These are phyloP conservation scores for Meandrusa payeni DNA, from an alignment of 2,888 invertebrate species.

Conservation along the genomic window DNA sequence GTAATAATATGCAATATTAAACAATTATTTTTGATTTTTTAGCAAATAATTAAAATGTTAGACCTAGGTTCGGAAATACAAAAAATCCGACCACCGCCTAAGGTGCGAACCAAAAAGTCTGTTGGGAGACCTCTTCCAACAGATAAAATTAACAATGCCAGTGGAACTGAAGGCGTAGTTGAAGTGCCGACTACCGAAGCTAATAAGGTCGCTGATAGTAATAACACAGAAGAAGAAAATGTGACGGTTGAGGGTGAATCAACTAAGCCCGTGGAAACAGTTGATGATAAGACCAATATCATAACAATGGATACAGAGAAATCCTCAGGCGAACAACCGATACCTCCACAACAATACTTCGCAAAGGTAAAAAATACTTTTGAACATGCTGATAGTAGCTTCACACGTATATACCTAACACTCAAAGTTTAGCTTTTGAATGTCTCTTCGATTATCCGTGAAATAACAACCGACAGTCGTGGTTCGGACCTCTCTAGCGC, in stretches of 20 bases:
- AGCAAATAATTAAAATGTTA: slow-evolving; percentile 15
- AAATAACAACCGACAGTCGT: too few relatives aligned
- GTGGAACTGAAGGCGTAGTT: neutral
- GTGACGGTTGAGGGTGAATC: neutral
- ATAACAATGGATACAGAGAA: too few relatives aligned
- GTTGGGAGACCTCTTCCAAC: neutral
- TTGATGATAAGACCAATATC: slow-evolving; percentile 1
- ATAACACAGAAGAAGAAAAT: neutral
- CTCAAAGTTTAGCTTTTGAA: too few relatives aligned
- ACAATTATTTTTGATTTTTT: neutral
- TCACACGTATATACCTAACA: too few relatives aligned
- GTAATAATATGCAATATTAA: too few relatives aligned
- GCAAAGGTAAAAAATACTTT: slow-evolving; percentile 48
- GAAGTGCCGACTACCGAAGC: neutral
- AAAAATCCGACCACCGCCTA: neutral
- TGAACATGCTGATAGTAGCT: too few relatives aligned
- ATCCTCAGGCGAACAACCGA: neutral
- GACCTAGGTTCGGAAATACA: neutral
- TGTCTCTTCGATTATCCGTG: too few relatives aligned
- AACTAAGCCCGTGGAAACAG: neutral
- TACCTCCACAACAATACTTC: slow-evolving; percentile 32
- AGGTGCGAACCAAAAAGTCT: neutral
- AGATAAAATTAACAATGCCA: slow-evolving; percentile 1
- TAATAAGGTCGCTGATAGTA: too few relatives aligned
- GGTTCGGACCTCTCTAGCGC: too few relatives aligned